Percentiles rank a stretch among this genome's conserved stretches.
Evolutionary conservation across 1,140 invertebrate genomes (phyloP).

Genomic region (Hycleus cichorii): DNA sequence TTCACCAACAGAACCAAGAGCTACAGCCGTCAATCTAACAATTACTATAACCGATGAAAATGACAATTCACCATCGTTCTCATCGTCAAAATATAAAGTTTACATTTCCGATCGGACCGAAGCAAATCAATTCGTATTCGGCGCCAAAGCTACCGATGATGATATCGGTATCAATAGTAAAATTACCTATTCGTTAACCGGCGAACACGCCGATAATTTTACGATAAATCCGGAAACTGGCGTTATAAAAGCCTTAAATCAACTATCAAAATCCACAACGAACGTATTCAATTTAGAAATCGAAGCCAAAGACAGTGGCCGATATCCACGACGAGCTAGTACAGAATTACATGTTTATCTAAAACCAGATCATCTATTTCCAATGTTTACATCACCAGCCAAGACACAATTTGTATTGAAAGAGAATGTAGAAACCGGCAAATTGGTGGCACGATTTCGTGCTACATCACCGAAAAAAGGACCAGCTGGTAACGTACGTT

Average conservation of each 20-base stretch:
- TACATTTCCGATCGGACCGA: constrained; percentile 71
- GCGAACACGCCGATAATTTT: constrained; percentile 70
- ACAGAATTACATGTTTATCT: constrained; percentile 63
- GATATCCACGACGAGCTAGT: constrained; percentile 51
- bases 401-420: constrained; percentile 65
- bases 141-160: constrained; percentile 70
- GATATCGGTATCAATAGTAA: constrained; percentile 74
- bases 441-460: constrained; percentile 60
- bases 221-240: constrained; percentile 69
- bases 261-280: constrained; percentile 44
- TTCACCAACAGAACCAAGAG: constrained; percentile 70
- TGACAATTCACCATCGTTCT: constrained; percentile 79
- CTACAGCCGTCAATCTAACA: constrained; percentile 72
- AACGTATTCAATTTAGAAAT: constrained; percentile 66
- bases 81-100: constrained; percentile 61
- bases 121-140: constrained; percentile 78
- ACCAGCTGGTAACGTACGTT: constrained; percentile 59
- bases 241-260: constrained; percentile 65
- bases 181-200: constrained; percentile 69
- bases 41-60: constrained; percentile 76
- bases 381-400: constrained; percentile 59
- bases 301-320: constrained; percentile 63
- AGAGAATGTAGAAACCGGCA: constrained; percentile 70
- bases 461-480: constrained; percentile 69
- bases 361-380: constrained; percentile 65